A percentile compares a stretch with the other conserved stretches of the same genome.
These are phyloP conservation scores for Mesorhabditis spiculigera DNA, from an alignment of 2,888 invertebrate species.

Conservation along the genomic window DNA sequence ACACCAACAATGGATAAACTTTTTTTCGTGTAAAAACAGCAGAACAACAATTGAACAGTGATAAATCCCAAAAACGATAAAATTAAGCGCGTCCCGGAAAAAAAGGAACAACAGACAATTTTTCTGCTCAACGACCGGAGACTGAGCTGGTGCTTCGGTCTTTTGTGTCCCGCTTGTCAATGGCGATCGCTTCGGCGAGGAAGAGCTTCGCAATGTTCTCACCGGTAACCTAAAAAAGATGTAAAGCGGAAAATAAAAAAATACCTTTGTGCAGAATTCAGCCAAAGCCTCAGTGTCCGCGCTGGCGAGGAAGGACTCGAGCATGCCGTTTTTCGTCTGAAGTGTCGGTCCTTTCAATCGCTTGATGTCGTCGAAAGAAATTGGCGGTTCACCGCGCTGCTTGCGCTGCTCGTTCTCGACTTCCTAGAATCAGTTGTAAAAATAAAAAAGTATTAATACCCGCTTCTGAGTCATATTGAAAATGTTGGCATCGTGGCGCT, in stretches of 20 bases:
- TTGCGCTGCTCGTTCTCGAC: slow-evolving; percentile 85
- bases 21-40: neutral
- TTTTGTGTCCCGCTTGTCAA: slow-evolving; percentile 26
- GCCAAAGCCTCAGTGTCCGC: slow-evolving; percentile 50
- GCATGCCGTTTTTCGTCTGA: slow-evolving; percentile 53
- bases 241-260: slow-evolving; percentile 62
- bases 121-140: slow-evolving; percentile 22
- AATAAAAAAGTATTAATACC: slow-evolving; percentile 57
- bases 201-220: slow-evolving; percentile 95
- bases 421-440: slow-evolving; percentile 61
- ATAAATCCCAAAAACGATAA: slow-evolving; percentile 9
- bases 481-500: slow-evolving; percentile 85
- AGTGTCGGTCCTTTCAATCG: slow-evolving; percentile 44
- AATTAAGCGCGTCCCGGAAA: neutral
- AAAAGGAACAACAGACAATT: neutral
- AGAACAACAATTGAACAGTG: neutral
- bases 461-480: slow-evolving; percentile 78
- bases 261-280: slow-evolving; percentile 49
- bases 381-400: slow-evolving; percentile 82
- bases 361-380: slow-evolving; percentile 87
- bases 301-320: slow-evolving; percentile 54
- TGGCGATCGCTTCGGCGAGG: slow-evolving; percentile 77
- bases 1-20: neutral
- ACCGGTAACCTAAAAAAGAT: slow-evolving; percentile 79
- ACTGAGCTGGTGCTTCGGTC: slow-evolving; percentile 32